A percentile compares a stretch with the other conserved stretches of the same genome.
phyloP scores from a whole-genome alignment of 2,797 vertebrate species.

The Zalophus californianus region DNA sequence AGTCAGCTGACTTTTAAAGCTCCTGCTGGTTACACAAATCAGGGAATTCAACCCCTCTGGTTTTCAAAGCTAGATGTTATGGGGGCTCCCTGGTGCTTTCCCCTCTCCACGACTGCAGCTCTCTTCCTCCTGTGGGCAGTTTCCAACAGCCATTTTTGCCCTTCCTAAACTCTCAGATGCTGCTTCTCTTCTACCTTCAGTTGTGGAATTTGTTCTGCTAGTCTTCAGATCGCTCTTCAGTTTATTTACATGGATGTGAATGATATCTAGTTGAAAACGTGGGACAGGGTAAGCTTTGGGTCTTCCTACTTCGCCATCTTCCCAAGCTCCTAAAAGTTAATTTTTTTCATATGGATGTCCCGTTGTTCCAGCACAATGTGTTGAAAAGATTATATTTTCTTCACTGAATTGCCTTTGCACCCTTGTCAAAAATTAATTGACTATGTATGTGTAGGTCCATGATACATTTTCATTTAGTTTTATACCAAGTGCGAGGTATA shows the following conservation, averaged over 20 bases:
- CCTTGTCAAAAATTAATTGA: not conserved
- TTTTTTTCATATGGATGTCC: not conserved
- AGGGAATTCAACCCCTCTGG: not conserved
- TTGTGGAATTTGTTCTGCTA: not conserved
- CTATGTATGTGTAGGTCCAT: not conserved
- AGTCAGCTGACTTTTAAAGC: not conserved
- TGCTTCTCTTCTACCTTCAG: not conserved
- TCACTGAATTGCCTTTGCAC: not conserved
- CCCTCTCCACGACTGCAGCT: not conserved
- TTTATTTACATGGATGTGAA: not conserved
- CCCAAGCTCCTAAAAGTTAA: not conserved
- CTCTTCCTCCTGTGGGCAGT: not conserved
- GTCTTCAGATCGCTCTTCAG: not conserved
- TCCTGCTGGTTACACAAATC: not conserved
- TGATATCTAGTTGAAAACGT: not conserved
- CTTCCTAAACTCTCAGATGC: not conserved
- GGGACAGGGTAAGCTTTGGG: not conserved
- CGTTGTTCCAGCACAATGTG: not conserved
- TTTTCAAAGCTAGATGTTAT: not conserved
- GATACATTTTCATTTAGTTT: not conserved
- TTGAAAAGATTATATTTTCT: not conserved
- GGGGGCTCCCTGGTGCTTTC: not conserved
- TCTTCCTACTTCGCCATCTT: not conserved
- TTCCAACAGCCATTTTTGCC: not conserved
- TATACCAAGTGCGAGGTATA: not conserved